These are phyloP conservation scores for Nycteola revayana DNA, from an alignment of 2,888 invertebrate species.

Conservation along the genomic window DNA sequence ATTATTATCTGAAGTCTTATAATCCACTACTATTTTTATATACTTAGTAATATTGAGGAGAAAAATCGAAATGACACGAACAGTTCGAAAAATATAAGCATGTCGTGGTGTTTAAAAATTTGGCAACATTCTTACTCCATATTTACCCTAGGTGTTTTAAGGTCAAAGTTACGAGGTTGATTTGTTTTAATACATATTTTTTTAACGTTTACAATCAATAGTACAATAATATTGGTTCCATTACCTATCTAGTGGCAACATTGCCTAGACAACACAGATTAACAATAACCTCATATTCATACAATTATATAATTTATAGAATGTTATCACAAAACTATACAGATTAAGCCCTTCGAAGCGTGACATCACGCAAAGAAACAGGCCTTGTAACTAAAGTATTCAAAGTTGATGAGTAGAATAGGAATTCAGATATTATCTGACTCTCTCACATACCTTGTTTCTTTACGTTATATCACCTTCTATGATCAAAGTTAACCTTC, in stretches of 20 bases:
- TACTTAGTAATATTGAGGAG: conserved; percentile 13
- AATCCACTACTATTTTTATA: not conserved
- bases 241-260: conserved; percentile 44
- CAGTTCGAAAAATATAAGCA: conserved; percentile 49
- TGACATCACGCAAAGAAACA: too few species aligned
- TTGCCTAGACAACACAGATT: conserved; percentile 38
- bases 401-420: too few species aligned
- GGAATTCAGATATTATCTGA: too few species aligned
- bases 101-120: conserved; percentile 47
- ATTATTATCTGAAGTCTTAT: not conserved
- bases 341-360: too few species aligned
- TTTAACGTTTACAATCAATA: conserved; percentile 27
- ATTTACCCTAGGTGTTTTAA: conserved; percentile 23
- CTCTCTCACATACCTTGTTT: too few species aligned
- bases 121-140: conserved; percentile 53
- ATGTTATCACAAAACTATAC: conserved; percentile 1
- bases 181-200: not conserved
- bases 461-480: too few species aligned
- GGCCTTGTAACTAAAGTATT: too few species aligned
- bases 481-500: too few species aligned
- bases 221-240: conserved; percentile 35
- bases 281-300: conserved; percentile 37
- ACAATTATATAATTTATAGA: conserved; percentile 2
- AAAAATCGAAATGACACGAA: conserved; percentile 22
- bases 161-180: conserved; percentile 28